Evolutionary conservation across 2,888 invertebrate species (phyloP).

Genomic region (Brenthis ino): DNA sequence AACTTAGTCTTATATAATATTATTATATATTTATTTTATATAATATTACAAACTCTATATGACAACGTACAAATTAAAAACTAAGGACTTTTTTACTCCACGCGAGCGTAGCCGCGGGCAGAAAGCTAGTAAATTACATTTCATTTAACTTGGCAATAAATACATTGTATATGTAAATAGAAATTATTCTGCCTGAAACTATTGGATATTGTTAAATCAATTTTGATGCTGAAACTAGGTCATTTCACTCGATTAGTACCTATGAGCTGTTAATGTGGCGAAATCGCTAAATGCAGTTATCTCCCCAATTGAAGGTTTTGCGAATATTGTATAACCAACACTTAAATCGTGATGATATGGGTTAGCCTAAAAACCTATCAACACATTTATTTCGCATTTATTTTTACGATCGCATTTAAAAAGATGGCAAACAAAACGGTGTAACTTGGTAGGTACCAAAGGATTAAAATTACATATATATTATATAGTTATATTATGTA

Average conservation of each 20-base stretch:
- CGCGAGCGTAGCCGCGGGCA: no score
- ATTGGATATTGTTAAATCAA: conserved; percentile 3
- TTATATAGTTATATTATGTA: no score
- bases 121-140: no score
- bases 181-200: neutral
- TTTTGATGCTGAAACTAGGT: conserved; percentile 5
- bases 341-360: conserved; percentile 5
- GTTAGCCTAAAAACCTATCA: conserved; percentile 12
- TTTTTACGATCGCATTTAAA: neutral
- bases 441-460: no score
- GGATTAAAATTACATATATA: no score
- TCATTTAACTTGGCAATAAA: neutral
- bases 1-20: no score
- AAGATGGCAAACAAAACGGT: no score
- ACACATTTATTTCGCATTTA: conserved; percentile 1
- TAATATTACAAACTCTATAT: no score
- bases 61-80: no score
- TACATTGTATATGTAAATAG: neutral
- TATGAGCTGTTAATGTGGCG: conserved; percentile 6
- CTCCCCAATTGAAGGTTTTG: conserved; percentile 9
- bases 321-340: conserved; percentile 4
- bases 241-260: conserved; percentile 1
- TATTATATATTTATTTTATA: no score
- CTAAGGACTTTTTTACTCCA: no score
- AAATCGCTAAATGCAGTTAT: conserved; percentile 11